A percentile compares a stretch with the other conserved stretches of the same genome.
phyloP scores from a whole-genome alignment of 2,888 invertebrate genomes.

The Diadegma fenestrale region DNA sequence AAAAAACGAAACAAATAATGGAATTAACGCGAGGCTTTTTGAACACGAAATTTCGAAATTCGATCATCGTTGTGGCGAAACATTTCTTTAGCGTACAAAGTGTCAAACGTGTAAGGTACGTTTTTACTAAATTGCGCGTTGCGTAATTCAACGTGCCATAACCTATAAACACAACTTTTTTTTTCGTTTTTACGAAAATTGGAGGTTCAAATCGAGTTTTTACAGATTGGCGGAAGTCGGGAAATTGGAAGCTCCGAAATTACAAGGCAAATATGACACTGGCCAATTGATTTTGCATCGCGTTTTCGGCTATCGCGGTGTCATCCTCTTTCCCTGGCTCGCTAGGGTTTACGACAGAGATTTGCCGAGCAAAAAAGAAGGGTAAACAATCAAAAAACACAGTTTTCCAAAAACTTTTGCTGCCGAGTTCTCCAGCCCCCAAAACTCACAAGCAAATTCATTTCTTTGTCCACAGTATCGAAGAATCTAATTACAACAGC shows the following conservation, averaged over 20 bases:
- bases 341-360: slow-evolving; percentile 98
- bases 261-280: slow-evolving; percentile 96
- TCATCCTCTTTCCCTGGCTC: slow-evolving; percentile 98
- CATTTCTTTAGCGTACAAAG: slow-evolving; percentile 75
- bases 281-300: slow-evolving; percentile 98
- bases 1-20: slow-evolving; percentile 54
- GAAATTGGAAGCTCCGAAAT: slow-evolving; percentile 94
- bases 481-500: slow-evolving; percentile 81
- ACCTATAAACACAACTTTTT: slow-evolving; percentile 65
- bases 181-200: slow-evolving; percentile 2
- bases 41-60: slow-evolving; percentile 68
- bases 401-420: background rate
- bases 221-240: slow-evolving; percentile 97
- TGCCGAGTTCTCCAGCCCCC: background rate
- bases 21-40: slow-evolving; percentile 70
- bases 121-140: slow-evolving; percentile 53
- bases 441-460: background rate
- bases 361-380: slow-evolving; percentile 89
- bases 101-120: slow-evolving; percentile 81
- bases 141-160: slow-evolving; percentile 70
- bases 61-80: slow-evolving; percentile 76
- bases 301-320: slow-evolving; percentile 98
- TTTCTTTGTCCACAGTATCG: slow-evolving; percentile 72
- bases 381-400: slow-evolving; percentile 77
- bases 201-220: background rate